A percentile compares a stretch with the other conserved stretches of the same genome.
Conservation (phyloP, 2,888 invertebrate genomes). For the Ectemnius cavifrons region DNA sequence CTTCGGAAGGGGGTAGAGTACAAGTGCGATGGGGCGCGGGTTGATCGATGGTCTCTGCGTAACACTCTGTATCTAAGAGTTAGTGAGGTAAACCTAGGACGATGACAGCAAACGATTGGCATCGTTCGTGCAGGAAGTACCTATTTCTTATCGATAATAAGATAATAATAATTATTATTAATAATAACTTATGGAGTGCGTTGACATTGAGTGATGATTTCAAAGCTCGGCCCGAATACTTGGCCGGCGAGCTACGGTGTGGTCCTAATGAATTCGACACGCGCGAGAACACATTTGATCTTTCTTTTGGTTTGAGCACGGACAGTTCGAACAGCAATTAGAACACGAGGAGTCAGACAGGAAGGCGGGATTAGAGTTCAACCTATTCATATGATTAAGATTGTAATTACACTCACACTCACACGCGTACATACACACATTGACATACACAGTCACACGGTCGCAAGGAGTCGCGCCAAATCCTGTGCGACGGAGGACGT, state of each 20-base stretch:
- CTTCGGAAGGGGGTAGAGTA: too few relatives aligned
- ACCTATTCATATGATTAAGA: slow-evolving; percentile 34
- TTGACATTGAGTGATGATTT: slow-evolving; percentile 52
- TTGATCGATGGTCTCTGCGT: slow-evolving; percentile 32
- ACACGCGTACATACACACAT: too few relatives aligned
- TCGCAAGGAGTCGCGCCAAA: slow-evolving; percentile 24
- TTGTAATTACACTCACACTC: slow-evolving; percentile 36
- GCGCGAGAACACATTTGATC: slow-evolving; percentile 16
- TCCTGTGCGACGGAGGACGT: slow-evolving; percentile 30
- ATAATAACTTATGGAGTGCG: slow-evolving; percentile 60
- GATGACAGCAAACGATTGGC: slow-evolving; percentile 41
- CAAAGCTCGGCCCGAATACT: slow-evolving; percentile 11
- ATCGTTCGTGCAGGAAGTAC: slow-evolving; percentile 61
- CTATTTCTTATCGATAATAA: slow-evolving; percentile 59
- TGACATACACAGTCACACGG: not conserved
- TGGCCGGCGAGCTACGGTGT: slow-evolving; percentile 39
- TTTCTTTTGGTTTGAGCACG: slow-evolving; percentile 12
- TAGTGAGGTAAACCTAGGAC: slow-evolving; percentile 47
- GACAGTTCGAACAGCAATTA: slow-evolving; percentile 26
- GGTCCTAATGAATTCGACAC: slow-evolving; percentile 46
- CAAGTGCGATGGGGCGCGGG: not conserved
- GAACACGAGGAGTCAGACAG: slow-evolving; percentile 5
- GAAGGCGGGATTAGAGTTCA: slow-evolving; percentile 29
- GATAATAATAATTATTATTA: slow-evolving; percentile 50
- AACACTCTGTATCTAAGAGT: slow-evolving; percentile 41